Conservation (phyloP, 2,113 vertebrate genomes). For the Nycticryphes semicollaris region DNA sequence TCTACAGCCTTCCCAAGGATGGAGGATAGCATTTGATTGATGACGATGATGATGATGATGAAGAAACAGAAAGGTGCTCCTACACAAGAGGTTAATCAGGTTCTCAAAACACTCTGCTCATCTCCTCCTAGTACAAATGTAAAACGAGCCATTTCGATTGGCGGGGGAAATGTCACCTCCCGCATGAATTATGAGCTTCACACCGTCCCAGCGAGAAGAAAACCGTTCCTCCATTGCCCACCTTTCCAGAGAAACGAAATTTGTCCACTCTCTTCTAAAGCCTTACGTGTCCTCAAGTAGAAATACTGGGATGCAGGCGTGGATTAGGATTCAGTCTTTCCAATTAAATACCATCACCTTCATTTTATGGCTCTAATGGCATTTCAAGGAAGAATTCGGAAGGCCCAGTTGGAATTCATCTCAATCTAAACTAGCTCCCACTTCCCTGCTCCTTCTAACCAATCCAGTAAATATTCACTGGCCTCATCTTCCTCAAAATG, state of each 20-base stretch:
- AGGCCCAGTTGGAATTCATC: not conserved
- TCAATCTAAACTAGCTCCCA: not conserved
- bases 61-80: not conserved
- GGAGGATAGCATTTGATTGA: not conserved
- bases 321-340: not conserved
- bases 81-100: not conserved
- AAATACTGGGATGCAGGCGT: not conserved
- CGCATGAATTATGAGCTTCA: not conserved
- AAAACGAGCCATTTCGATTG: not conserved
- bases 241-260: not conserved
- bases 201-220: not conserved
- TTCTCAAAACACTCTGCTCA: not conserved
- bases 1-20: not conserved
- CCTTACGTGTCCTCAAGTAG: fast-evolving
- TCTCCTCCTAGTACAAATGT: not conserved
- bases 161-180: not conserved
- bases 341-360: not conserved
- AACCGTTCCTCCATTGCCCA: fast-evolving
- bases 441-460: not conserved
- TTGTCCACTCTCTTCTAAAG: not conserved
- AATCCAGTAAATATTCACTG: not conserved
- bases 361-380: not conserved
- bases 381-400: not conserved
- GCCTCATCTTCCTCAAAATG: not conserved
- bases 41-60: not conserved